phyloP scores from a whole-genome alignment of 2,113 vertebrate species.

The Herpetotheres cachinnans region DNA sequence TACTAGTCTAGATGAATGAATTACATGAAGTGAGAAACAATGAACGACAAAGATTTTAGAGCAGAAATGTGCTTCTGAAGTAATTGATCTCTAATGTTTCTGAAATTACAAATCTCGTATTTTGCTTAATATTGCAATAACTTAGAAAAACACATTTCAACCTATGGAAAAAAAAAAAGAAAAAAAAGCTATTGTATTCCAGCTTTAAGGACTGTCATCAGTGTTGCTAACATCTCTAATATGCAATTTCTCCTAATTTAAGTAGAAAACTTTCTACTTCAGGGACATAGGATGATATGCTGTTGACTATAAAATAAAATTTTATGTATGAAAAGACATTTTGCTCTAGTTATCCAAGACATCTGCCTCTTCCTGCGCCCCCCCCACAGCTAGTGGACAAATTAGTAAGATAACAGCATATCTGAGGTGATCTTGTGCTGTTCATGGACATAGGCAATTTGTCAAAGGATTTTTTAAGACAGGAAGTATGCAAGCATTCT shows the following conservation, averaged over 20 bases:
- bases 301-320: background rate
- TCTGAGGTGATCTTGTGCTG: background rate
- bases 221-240: background rate
- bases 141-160: background rate
- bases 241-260: background rate
- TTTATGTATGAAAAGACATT: background rate
- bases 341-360: background rate
- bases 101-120: background rate
- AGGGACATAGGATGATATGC: background rate
- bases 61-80: background rate
- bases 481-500: background rate
- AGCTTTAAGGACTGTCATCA: background rate
- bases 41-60: background rate
- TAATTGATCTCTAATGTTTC: background rate
- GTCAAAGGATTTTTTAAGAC: background rate
- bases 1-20: background rate
- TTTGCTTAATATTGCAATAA: background rate
- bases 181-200: background rate
- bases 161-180: accelerated
- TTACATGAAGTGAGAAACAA: background rate
- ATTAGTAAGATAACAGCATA: background rate
- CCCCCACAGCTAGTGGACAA: background rate
- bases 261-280: background rate
- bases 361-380: background rate
- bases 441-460: background rate